These are phyloP conservation scores for Sula dactylatra DNA, from an alignment of 2,113 vertebrate genomes.

Conservation along the genomic window DNA sequence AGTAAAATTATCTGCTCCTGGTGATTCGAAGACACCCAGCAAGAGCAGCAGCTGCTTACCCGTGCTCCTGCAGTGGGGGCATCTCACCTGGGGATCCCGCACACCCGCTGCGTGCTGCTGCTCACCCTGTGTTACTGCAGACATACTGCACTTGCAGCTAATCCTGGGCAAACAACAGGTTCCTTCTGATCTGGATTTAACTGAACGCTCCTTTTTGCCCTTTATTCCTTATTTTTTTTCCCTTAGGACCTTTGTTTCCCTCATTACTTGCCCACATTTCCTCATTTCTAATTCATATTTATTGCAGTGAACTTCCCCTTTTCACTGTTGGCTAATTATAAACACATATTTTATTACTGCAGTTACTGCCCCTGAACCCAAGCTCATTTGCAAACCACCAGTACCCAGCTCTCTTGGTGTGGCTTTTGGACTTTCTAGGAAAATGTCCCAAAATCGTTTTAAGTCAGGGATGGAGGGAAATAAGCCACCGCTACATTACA, in stretches of 20 bases:
- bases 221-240: neutral
- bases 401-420: neutral
- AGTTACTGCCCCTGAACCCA: neutral
- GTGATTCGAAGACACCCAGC: neutral
- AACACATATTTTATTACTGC: neutral
- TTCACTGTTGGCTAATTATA: neutral
- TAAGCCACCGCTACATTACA: neutral
- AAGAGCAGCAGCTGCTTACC: neutral
- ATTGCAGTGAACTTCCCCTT: neutral
- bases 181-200: neutral
- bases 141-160: neutral
- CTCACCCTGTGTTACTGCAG: neutral
- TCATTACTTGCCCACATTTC: neutral
- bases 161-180: neutral
- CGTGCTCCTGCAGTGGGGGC: fast-evolving
- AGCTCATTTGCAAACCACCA: neutral
- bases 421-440: neutral
- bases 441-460: neutral
- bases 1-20: neutral
- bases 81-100: neutral
- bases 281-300: neutral
- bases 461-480: neutral
- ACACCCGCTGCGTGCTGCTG: fast-evolving
- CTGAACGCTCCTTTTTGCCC: neutral
- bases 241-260: neutral